These are phyloP conservation scores for Isichthys henryi DNA, from an alignment of 2,113 vertebrate genomes.

Conservation along the genomic window DNA sequence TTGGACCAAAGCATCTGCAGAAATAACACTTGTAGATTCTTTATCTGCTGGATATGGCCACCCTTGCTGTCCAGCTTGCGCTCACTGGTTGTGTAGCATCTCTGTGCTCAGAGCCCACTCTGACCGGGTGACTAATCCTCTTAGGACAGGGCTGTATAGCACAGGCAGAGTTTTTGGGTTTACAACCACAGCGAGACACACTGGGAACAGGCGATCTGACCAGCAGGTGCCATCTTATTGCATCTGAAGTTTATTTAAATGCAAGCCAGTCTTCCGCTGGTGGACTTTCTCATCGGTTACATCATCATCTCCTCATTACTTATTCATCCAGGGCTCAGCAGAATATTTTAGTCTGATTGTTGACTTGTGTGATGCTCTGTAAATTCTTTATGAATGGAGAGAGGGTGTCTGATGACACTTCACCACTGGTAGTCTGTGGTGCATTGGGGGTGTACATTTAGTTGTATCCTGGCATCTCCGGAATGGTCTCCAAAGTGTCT, in stretches of 20 bases:
- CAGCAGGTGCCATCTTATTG: not conserved
- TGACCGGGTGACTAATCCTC: not conserved
- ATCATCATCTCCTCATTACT: not conserved
- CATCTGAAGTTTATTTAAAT: not conserved
- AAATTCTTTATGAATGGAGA: constrained; percentile 4
- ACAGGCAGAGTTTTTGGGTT: not conserved
- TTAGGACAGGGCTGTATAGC: not conserved
- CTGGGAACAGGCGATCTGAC: not conserved
- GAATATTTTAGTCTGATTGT: not conserved
- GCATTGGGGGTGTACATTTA: not conserved
- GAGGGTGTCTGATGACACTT: not conserved
- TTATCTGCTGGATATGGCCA: not conserved
- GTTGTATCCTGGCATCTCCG: not conserved
- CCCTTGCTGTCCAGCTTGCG: not conserved
- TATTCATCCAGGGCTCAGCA: not conserved
- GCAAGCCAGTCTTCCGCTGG: not conserved
- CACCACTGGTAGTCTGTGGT: not conserved
- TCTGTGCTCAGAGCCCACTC: not conserved
- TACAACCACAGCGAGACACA: not conserved
- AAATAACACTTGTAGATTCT: not conserved
- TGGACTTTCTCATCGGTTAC: not conserved
- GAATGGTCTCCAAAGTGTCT: not conserved
- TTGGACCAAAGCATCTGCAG: not conserved
- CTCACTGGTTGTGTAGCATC: not conserved
- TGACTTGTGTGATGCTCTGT: not conserved